Evolutionary conservation across 2,113 vertebrate genomes (phyloP), one percentile per base, ranked within the genome.

Genomic region (Hippocampus guttulatus): DNA sequence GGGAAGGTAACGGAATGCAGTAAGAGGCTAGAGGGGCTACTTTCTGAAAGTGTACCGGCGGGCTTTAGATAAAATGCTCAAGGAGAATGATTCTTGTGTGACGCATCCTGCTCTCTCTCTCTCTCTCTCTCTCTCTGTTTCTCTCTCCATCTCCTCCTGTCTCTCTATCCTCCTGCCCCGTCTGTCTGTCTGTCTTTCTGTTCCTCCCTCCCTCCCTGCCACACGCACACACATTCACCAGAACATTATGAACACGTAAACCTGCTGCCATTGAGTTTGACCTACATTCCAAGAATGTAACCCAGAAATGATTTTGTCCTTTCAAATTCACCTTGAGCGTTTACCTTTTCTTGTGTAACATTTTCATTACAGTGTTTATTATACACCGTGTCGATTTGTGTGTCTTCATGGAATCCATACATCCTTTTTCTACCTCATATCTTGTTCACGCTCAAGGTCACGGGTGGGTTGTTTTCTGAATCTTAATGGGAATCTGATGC

Each of bases 281-380:
- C 87, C 85, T 82, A 85, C 76, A 88, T 89, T 77, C 70, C 2
- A 58, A 74, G 79, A 72, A 62, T 67, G 73, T 81, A 84, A 78
- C 77, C 74, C 73, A 85, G 77, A 76, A 81, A 77, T 38, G 57
- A 41, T 64, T 52, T 12, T 54, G 41, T 70, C 64, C 47, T 71
- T 54, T 69, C 18, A 12, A 54, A 30, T 69, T 78, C 79, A 73
- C 84, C 77, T 77, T 69, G 72, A 68, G 27, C 25, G 33, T n/a
- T 43, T 12, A 64, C 20, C 27, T 71, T 68, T 51, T 2, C 27
- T 0, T 12, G 25, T 14, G 23, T 11, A 27, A 58, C 25, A 27
- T 27, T 58, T 58, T 60, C 60, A 12, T 60, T 41, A 45, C 40
- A n/a, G 5, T 3, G 7, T 62, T 3, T 15, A 55, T 23, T 23